Evolutionary conservation across 2,888 invertebrate genomes (phyloP), one percentile per base, ranked within the genome.

Genomic region (Cantharis rustica): DNA sequence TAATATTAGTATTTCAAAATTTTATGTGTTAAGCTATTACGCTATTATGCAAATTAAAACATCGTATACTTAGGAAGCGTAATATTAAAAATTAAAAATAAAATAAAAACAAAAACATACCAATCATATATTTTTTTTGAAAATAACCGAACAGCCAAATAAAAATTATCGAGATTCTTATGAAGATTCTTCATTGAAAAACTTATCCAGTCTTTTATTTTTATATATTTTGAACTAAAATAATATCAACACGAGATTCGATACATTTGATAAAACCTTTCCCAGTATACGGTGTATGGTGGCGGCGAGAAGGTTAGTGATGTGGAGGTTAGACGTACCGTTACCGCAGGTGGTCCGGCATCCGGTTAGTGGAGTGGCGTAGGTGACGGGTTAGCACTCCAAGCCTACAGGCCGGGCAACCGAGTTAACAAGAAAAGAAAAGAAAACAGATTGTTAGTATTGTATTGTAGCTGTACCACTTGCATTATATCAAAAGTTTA

Each of bases 301-400:
- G 80, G 71, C 76, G 75, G 75, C 76, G 82, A 81, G 76, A 81
- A 76, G 79, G 86, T 86, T 87, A 87, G 87, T 87, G 86, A 87
- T 87, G 87, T 87, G 84, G 64, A 85, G 82, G 86, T 86, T 86
- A 85, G 86, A 87, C 87, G 85, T 87, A 87, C 87, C 87, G 86
- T 86, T 86, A 87, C 87, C 87, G 86, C 84, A 84, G 85, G 83
- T 84, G 85, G 85, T 85, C 86, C 84, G 86, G 84, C 84, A 83
- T 84, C 84, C 84, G 84, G 86, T 86, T 86, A 86, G 86, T 86
- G 84, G 85, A 82, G 90, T 90, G 90, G 85, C 85, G 84, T 83
- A 84, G 84, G 86, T 86, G 86, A 85, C 85, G 85, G 84, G 92
- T 93, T 93, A 93, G 93, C 93, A 93, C 93, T 93, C 93, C 90